These are phyloP conservation scores for Drosophila navojoa DNA, from an alignment of 1,140 invertebrate species.

Conservation along the genomic window DNA sequence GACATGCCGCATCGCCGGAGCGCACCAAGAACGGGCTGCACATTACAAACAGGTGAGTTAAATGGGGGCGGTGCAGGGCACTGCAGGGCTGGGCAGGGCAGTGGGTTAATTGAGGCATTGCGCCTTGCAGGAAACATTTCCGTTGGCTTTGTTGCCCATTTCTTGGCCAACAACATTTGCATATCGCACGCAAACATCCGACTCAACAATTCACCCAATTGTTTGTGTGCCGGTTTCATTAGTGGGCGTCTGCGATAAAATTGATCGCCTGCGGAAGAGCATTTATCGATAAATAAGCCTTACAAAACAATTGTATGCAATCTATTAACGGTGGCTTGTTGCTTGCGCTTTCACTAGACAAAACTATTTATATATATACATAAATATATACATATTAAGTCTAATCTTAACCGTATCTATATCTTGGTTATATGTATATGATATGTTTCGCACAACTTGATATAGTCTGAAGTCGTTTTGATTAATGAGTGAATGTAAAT, in stretches of 20 bases:
- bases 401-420: conserved; percentile 1
- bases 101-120: conserved; percentile 68
- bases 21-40: conserved; percentile 57
- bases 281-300: conserved; percentile 44
- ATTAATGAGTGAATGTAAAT: no score
- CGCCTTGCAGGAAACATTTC: conserved; percentile 72
- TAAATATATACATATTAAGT: not conserved
- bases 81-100: conserved; percentile 19
- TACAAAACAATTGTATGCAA: conserved; percentile 32
- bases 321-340: conserved; percentile 41
- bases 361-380: not conserved
- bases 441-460: conserved; percentile 9
- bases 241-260: conserved; percentile 37
- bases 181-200: conserved; percentile 75
- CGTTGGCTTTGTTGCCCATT: conserved; percentile 72
- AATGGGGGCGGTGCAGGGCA: no score
- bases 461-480: not conserved
- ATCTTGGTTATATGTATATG: conserved; percentile 2
- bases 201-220: conserved; percentile 12
- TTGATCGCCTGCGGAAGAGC: conserved; percentile 46
- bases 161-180: conserved; percentile 62
- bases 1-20: conserved; percentile 50
- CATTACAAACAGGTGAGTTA: conserved; percentile 79
- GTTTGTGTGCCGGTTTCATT: not conserved
- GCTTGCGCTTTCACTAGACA: conserved; percentile 19